Percentiles rank a stretch among this genome's conserved stretches.
Evolutionary conservation across 2,888 invertebrate species (phyloP).

Genomic region (Leptura quadrifasciata): DNA sequence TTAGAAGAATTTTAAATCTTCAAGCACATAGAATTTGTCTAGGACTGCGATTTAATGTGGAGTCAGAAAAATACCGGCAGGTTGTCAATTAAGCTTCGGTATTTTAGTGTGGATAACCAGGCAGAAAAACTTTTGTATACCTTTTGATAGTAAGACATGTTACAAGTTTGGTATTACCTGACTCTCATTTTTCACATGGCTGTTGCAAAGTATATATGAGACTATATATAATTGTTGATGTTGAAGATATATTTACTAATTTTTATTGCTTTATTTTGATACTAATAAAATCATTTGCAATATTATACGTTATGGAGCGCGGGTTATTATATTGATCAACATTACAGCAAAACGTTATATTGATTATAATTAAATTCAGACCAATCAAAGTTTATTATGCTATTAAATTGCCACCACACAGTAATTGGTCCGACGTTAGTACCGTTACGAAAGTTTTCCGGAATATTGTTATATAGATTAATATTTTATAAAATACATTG

Average conservation of each 20-base stretch:
- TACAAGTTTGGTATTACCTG: constrained; percentile 67
- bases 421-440: constrained; percentile 43
- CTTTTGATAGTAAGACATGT: constrained; percentile 50
- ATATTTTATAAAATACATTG: constrained; percentile 21
- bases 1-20: constrained; percentile 69
- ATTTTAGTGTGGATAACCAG: constrained; percentile 53
- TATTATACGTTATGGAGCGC: constrained; percentile 53
- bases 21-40: constrained; percentile 73
- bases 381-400: constrained; percentile 49
- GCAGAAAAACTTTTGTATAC: constrained; percentile 55
- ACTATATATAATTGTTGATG: constrained; percentile 71
- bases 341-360: constrained; percentile 37
- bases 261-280: constrained; percentile 70
- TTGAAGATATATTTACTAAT: constrained; percentile 69
- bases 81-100: constrained; percentile 67
- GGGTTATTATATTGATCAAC: constrained; percentile 43
- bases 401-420: constrained; percentile 36
- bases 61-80: constrained; percentile 68
- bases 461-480: constrained; percentile 24
- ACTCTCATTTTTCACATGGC: constrained; percentile 71
- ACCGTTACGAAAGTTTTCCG: constrained; percentile 15
- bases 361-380: constrained; percentile 38
- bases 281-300: constrained; percentile 60
- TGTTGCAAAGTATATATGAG: constrained; percentile 72
- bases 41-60: constrained; percentile 71